These are phyloP conservation scores for Cirrhinus mrigala DNA, from an alignment of 2,797 vertebrate genomes.

Conservation along the genomic window DNA sequence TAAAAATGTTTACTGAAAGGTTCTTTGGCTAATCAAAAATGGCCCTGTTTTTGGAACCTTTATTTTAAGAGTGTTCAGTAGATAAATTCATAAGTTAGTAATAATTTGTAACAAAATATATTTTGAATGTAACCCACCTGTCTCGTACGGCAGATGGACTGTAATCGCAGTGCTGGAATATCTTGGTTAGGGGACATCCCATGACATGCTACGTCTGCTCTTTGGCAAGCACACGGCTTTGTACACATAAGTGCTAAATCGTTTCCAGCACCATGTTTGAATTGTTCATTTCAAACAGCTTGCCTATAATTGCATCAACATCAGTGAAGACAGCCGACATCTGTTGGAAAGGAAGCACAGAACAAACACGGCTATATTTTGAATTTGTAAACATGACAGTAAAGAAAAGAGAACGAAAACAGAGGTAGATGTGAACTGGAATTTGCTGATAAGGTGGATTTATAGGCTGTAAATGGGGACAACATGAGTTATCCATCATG, in stretches of 20 bases:
- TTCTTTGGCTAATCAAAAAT: not conserved
- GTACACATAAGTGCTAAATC: slow-evolving; percentile 22
- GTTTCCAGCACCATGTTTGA: slow-evolving; percentile 38
- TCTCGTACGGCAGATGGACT: not conserved
- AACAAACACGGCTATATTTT: slow-evolving; percentile 23
- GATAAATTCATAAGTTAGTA: too few species aligned
- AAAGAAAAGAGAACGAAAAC: slow-evolving; percentile 12
- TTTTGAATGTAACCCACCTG: not conserved
- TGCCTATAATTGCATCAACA: slow-evolving; percentile 52
- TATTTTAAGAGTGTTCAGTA: too few species aligned
- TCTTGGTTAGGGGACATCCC: not conserved
- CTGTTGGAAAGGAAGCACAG: slow-evolving; percentile 33
- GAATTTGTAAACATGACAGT: slow-evolving; percentile 40
- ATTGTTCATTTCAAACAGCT: slow-evolving; percentile 50
- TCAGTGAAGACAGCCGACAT: slow-evolving; percentile 40
- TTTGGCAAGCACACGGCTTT: slow-evolving; percentile 26
- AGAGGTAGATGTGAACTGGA: slow-evolving; percentile 6
- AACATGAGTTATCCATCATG: slow-evolving; percentile 30
- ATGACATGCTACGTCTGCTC: slow-evolving; percentile 12
- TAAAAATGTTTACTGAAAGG: not conserved
- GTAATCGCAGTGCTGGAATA: not conserved
- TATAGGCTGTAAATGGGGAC: slow-evolving; percentile 8
- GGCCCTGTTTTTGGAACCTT: not conserved
- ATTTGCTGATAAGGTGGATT: slow-evolving; percentile 42
- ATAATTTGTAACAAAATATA: not conserved